phyloP scores from a whole-genome alignment of 2,888 invertebrate species.

The Dermolepida albohirtum region DNA sequence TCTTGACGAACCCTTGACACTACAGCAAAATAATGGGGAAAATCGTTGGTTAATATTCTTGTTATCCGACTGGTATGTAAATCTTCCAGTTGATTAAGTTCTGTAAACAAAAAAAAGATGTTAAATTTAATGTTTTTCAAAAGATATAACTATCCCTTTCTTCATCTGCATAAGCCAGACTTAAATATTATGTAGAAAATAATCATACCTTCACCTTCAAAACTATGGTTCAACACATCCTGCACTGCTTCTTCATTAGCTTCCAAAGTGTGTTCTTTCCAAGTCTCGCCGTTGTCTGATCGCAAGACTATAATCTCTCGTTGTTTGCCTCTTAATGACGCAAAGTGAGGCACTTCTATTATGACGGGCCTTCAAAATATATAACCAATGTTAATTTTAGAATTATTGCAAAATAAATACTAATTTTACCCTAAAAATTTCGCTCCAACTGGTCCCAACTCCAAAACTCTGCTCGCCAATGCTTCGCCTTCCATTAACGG shows the following conservation, averaged over 20 bases:
- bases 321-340: conserved; percentile 91
- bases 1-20: conserved; percentile 96
- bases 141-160: too few species aligned
- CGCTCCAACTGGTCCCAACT: conserved; percentile 95
- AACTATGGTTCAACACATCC: conserved; percentile 92
- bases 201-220: conserved; percentile 80
- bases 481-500: conserved; percentile 99
- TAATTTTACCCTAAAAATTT: conserved; percentile 91
- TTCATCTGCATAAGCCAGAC: too few species aligned
- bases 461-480: conserved; percentile 91
- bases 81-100: conserved; percentile 83
- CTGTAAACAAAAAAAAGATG: conserved; percentile 61
- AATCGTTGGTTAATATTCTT: conserved; percentile 94
- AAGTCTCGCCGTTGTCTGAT: conserved; percentile 97
- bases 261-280: conserved; percentile 94
- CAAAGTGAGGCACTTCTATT: conserved; percentile 97
- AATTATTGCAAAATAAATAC: conserved; percentile 48
- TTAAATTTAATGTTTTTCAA: neutral
- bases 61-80: conserved; percentile 90
- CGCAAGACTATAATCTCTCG: conserved; percentile 96
- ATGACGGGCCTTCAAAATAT: conserved; percentile 80
- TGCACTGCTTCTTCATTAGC: conserved; percentile 89
- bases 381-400: neutral
- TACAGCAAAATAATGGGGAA: conserved; percentile 98
- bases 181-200: neutral